Evolutionary conservation across 2,888 invertebrate species (phyloP), one percentile per base, ranked within the genome.

Genomic region (Mylabris sibirica): DNA sequence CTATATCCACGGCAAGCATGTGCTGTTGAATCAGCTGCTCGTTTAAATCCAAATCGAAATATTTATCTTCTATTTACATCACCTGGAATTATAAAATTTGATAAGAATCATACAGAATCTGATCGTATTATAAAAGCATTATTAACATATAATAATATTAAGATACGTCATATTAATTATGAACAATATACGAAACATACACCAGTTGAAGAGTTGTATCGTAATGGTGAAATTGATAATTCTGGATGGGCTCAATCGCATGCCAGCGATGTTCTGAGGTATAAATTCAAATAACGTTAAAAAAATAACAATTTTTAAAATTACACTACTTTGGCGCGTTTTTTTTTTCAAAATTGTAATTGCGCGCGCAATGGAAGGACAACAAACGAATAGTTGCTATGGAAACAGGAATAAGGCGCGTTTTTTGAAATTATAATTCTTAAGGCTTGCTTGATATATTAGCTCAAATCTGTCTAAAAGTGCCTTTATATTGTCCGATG

Each of bases 1-100:
- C 79, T 91, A 38, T 86, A 85, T 22, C 78, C 88, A 0, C 85
- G 91, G 20, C 90, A 92, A 78, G 90, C 90, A 0, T 92, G 92
- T 79, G 89, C 91, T 0, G 87, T 92, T 0, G 92, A 92, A 83
- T 91, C 91, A 0, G 91, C 91, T 0, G 90, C 91, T 0, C 84
- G 83, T 70, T 84, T 88, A 75, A 90, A 92, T 77, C 90, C 90
- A 0, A 81, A 85, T 41, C 86, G 85, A 78, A 86, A 87, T 59
- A 85, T 92, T 0, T 88, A 89, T 73, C 81, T 91, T 0, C 73
- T 91, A 9, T 88, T 88, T 73, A 82, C 87, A 0, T 87, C 87
- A 8, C 87, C 88, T 0, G 84, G 84, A 4, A 63, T 77, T 12
- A 74, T 83, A 5, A 75, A 75, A 67, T 62, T 60, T 30, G 73